Base-by-base conservation (phyloP, 2,888 invertebrate genomes). In the Callinectes sapidus region DNA sequence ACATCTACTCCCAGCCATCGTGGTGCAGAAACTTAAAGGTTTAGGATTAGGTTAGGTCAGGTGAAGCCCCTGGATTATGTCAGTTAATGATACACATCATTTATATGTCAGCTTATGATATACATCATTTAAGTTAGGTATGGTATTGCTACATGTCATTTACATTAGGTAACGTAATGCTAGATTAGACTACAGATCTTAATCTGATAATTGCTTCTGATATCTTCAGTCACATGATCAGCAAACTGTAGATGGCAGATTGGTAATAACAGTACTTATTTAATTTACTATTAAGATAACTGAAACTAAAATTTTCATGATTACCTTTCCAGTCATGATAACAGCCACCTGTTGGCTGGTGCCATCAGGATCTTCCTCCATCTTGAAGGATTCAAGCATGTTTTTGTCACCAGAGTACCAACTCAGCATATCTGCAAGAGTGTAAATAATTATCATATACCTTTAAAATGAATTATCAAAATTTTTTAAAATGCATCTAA, bases 331-430 rank as follows among this genome's bases (percentile, higher is more conserved):
- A 28, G 91, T 93, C 94, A 94, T 94, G 66, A 94, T 93, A 39
- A 94, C 94, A 5, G 94, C 94, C 89, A 94, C 94, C 89, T 94
- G 93, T 32, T 93, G 91, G 87, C 48, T 92, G 23, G 35, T 86
- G n/a, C 94, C 94, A 81, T 94, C 94, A 35, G 94, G 92, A 77
- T 94, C 94, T 14, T 87, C 77, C 88, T 94, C 94, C 92, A 94
- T 87, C 14, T 32, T 91, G 55, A 86, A 77, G n/a, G 88, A 66
- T n/a, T 39, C 18, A 23, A 54, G 39, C 66, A 81, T 61, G 23
- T 81, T 81, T 2, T 81, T 81, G 35, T 81, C 81, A 0, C 81
- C 35, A 3, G 32, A 81, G 35, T 35, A 81, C 35, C 81, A 81
- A 13, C 35, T 81, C 28, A 35, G 32, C 81, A 81, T 35, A 81